Conservation (phyloP, 2,113 vertebrate genomes). For the Aepyceros melampus region DNA sequence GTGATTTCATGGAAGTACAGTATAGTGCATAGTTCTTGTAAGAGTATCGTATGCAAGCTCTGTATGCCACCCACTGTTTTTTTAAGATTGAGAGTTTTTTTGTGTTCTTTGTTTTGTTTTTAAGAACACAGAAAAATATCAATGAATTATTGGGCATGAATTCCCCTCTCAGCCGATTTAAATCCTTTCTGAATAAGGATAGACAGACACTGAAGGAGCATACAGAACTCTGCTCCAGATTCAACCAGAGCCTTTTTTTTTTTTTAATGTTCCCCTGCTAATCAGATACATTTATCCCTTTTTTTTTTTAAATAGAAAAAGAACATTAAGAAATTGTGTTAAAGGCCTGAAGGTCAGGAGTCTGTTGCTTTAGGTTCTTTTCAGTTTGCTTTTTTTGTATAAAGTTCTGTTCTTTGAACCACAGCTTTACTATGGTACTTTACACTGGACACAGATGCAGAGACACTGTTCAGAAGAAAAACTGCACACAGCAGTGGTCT, state of each 20-base stretch:
- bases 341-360: conserved; percentile 81
- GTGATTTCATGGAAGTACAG: conserved; percentile 78
- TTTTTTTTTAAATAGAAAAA: conserved; percentile 76
- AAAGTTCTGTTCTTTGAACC: conserved; percentile 85
- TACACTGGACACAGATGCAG: conserved; percentile 89
- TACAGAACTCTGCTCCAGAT: conserved; percentile 73
- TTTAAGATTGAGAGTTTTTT: conserved; percentile 62
- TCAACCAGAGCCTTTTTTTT: conserved; percentile 77
- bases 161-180: conserved; percentile 67
- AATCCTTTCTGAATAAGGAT: conserved; percentile 70
- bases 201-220: conserved; percentile 71
- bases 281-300: conserved; percentile 83
- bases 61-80: conserved; percentile 81
- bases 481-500: conserved; percentile 83
- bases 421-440: conserved; percentile 89
- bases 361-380: conserved; percentile 83
- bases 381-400: conserved; percentile 82
- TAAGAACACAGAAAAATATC: conserved; percentile 62
- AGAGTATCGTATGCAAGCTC: conserved; percentile 79
- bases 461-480: conserved; percentile 85
- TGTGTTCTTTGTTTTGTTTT: conserved; percentile 32
- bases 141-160: conserved; percentile 67
- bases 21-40: conserved; percentile 75
- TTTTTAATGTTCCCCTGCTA: conserved; percentile 76
- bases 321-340: conserved; percentile 78